phyloP scores from a whole-genome alignment of 2,888 invertebrate genomes.

The Drosophila limbata region DNA sequence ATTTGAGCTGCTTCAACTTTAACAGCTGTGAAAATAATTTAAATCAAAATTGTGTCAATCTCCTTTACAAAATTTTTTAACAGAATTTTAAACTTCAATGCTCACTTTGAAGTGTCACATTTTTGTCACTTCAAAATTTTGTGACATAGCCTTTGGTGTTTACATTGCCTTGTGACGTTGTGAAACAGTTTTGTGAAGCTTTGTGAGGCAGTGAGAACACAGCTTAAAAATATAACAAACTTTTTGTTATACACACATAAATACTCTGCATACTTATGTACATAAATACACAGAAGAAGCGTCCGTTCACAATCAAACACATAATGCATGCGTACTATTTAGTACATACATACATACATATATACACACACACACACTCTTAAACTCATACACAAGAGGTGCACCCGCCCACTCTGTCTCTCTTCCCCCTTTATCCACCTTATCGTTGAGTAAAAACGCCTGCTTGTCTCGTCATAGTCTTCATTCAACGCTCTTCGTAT shows the following conservation, averaged over 20 bases:
- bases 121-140: too few relatives aligned
- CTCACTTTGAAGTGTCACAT: too few relatives aligned
- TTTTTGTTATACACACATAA: slow-evolving; percentile 44
- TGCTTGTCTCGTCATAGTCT: slow-evolving; percentile 31
- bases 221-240: slow-evolving; percentile 60
- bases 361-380: neutral
- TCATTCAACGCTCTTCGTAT: slow-evolving; percentile 42
- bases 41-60: too few relatives aligned
- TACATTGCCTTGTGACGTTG: too few relatives aligned
- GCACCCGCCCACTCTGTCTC: slow-evolving; percentile 1
- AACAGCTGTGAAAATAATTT: too few relatives aligned
- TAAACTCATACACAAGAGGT: slow-evolving; percentile 4
- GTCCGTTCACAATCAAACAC: slow-evolving; percentile 37
- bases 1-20: too few relatives aligned
- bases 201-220: too few relatives aligned
- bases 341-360: neutral
- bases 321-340: slow-evolving; percentile 28
- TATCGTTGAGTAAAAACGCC: neutral
- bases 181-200: too few relatives aligned
- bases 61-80: too few relatives aligned
- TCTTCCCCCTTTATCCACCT: neutral
- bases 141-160: too few relatives aligned
- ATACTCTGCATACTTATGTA: slow-evolving; percentile 18
- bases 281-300: slow-evolving; percentile 27
- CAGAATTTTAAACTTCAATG: too few relatives aligned